Conservation (phyloP, 2,888 invertebrate genomes). For the Gordius sp. region DNA sequence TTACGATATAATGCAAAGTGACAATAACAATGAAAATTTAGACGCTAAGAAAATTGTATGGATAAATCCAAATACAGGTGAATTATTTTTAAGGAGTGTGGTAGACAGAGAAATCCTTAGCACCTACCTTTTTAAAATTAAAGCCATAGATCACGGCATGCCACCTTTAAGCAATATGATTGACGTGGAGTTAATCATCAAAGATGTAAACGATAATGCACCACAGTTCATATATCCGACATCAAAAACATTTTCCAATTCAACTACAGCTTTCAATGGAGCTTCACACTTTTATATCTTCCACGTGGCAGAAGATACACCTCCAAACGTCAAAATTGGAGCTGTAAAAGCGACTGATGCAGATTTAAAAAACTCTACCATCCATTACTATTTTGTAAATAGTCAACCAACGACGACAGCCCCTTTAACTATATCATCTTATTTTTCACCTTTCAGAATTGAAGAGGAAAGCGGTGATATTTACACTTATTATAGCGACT, state of each 20-base stretch:
- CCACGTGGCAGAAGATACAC: neutral
- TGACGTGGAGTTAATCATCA: neutral
- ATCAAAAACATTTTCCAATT: neutral
- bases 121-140: neutral
- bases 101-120: neutral
- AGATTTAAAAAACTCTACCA: no score
- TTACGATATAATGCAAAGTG: no score
- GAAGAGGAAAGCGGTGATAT: no score
- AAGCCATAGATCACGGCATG: neutral
- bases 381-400: no score
- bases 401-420: no score
- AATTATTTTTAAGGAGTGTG: neutral
- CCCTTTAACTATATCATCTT: no score
- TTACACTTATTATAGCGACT: no score
- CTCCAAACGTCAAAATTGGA: neutral
- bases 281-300: neutral
- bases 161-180: neutral
- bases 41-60: no score
- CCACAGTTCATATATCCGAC: neutral
- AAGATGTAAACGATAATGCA: conserved; percentile 4
- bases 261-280: neutral
- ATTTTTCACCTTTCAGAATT: no score
- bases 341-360: neutral
- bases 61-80: no score
- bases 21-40: no score